These are phyloP conservation scores for Cyclophora albipunctata DNA, from an alignment of 2,888 invertebrate species.

Conservation along the genomic window DNA sequence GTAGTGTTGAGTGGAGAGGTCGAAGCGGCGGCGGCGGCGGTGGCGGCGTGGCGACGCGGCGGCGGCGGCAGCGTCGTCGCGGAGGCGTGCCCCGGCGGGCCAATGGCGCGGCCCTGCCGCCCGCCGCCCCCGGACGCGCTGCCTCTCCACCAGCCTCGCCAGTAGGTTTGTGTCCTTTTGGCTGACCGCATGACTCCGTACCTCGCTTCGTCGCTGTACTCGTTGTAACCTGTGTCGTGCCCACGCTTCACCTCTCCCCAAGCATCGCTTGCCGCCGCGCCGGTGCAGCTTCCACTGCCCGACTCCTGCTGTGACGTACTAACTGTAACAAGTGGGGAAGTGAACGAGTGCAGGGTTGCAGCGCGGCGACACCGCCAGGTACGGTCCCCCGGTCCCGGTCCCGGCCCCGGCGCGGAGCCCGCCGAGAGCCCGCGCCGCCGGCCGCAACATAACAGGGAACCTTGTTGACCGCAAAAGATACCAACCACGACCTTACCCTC, in stretches of 20 bases:
- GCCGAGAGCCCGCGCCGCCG: slow-evolving; percentile 31
- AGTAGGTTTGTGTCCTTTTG: slow-evolving; percentile 77
- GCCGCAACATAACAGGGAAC: slow-evolving; percentile 21
- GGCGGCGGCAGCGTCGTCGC: slow-evolving; percentile 47
- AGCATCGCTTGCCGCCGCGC: slow-evolving; percentile 50
- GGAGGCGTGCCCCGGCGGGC: slow-evolving; percentile 68
- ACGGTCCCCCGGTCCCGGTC: slow-evolving; percentile 36
- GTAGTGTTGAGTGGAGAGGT: slow-evolving; percentile 37
- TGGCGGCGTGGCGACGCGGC: slow-evolving; percentile 46
- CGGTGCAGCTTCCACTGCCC: slow-evolving; percentile 45
- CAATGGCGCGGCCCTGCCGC: slow-evolving; percentile 62
- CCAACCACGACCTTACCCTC: too few species aligned
- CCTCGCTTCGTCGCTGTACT: slow-evolving; percentile 73
- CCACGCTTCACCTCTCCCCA: slow-evolving; percentile 60
- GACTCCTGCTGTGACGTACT: slow-evolving; percentile 44
- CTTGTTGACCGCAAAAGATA: not conserved
- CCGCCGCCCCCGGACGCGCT: slow-evolving; percentile 53
- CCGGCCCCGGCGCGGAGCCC: slow-evolving; percentile 20
- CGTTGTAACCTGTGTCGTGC: slow-evolving; percentile 67
- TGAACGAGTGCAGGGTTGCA: slow-evolving; percentile 52
- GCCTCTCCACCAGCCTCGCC: slow-evolving; percentile 62
- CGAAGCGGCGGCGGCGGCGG: slow-evolving; percentile 43
- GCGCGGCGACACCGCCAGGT: slow-evolving; percentile 59
- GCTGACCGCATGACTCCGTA: slow-evolving; percentile 77
- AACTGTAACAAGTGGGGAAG: slow-evolving; percentile 48